These are phyloP conservation scores for Peromyscus polionotus DNA, from an alignment of 2,113 vertebrate genomes.

Conservation along the genomic window DNA sequence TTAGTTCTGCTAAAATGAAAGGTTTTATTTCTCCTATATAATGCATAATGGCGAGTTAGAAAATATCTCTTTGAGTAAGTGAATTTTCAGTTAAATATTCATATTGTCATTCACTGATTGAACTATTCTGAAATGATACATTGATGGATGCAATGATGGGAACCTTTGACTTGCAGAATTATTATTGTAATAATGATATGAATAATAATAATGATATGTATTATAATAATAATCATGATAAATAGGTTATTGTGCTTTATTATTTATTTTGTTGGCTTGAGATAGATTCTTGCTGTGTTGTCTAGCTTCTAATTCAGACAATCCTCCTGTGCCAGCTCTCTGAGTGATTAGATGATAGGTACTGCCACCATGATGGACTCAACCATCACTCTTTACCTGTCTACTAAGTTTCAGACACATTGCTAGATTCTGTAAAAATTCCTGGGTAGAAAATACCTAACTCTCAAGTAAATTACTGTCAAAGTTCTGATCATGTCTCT, in stretches of 20 bases:
- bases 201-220: background rate
- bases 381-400: background rate
- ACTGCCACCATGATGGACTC: background rate
- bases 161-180: background rate
- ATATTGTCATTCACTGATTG: background rate
- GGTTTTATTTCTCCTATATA: background rate
- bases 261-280: background rate
- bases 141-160: background rate
- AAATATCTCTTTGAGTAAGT: constrained; percentile 11
- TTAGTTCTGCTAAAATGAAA: constrained; percentile 20
- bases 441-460: background rate
- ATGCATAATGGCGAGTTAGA: background rate
- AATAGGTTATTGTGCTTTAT: background rate
- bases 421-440: background rate
- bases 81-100: background rate
- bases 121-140: background rate
- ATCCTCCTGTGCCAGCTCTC: background rate
- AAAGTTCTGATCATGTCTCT: background rate
- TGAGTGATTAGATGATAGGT: background rate
- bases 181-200: background rate
- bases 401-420: background rate
- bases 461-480: background rate
- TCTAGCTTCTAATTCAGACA: background rate
- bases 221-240: background rate
- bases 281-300: background rate